Evolutionary conservation across 2,888 invertebrate genomes (phyloP).

Genomic region (Pterostichus madidus): DNA sequence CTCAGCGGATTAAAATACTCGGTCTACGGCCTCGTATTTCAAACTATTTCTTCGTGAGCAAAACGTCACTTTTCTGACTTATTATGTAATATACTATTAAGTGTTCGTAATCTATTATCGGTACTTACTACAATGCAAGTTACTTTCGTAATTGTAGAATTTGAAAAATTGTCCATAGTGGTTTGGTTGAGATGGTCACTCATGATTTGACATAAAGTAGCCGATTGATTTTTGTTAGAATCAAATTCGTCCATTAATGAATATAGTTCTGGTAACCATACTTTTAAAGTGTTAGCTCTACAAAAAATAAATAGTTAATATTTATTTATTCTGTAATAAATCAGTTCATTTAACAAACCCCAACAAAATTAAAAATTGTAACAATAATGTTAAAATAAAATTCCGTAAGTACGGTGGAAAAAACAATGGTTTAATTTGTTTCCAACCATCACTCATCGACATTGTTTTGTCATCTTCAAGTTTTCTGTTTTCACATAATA

Average conservation of each 20-base stretch:
- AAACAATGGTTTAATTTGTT: conserved; percentile 37
- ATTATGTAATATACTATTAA: too few species aligned
- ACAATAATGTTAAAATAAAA: conserved; percentile 5
- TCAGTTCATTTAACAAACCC: not conserved
- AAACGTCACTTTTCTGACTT: too few species aligned
- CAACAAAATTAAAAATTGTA: conserved; percentile 36
- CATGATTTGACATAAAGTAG: conserved; percentile 21
- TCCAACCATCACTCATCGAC: not conserved
- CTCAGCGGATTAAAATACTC: too few species aligned
- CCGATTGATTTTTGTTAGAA: conserved; percentile 8
- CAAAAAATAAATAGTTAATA: not conserved
- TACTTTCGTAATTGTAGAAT: not conserved
- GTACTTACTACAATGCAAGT: conserved; percentile 9
- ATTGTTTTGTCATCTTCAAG: too few species aligned
- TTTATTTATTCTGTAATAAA: not conserved
- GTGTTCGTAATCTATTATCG: too few species aligned
- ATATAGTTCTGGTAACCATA: conserved; percentile 27
- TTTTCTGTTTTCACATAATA: conserved; percentile 9
- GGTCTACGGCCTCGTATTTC: too few species aligned
- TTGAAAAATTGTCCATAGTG: not conserved
- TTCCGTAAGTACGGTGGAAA: conserved; percentile 33
- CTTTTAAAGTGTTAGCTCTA: conserved; percentile 43
- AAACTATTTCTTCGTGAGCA: too few species aligned
- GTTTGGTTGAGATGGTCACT: not conserved
- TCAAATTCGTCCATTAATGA: conserved; percentile 28